Conservation (phyloP, 2,113 vertebrate species). For the Vicugna pacos region DNA sequence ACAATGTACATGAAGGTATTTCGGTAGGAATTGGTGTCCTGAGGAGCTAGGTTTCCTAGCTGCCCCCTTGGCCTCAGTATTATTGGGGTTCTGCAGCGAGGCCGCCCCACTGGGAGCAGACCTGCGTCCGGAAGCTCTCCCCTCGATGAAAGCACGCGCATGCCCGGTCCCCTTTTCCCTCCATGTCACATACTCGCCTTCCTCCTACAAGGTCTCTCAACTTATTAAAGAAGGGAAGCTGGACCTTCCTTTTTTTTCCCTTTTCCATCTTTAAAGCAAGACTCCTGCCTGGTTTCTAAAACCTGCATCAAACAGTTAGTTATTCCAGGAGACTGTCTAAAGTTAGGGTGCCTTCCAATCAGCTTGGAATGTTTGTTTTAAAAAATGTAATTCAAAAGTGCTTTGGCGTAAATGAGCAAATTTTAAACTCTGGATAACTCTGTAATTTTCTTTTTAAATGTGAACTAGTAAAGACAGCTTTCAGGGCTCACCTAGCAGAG, state of each 20-base stretch:
- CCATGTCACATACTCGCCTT: neutral
- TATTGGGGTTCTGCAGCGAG: constrained; percentile 29
- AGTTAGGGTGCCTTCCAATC: constrained; percentile 66
- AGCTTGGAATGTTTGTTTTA: constrained; percentile 75
- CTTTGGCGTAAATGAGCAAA: constrained; percentile 82
- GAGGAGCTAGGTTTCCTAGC: constrained; percentile 65
- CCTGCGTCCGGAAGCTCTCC: constrained; percentile 30
- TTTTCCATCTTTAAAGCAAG: constrained; percentile 60
- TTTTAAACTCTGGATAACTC: constrained; percentile 66
- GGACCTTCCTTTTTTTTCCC: constrained; percentile 59
- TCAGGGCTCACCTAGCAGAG: constrained; percentile 66
- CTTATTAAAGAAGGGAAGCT: constrained; percentile 20
- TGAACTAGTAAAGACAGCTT: constrained; percentile 69
- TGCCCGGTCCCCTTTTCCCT: neutral
- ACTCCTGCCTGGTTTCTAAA: constrained; percentile 69
- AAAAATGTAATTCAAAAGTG: constrained; percentile 76
- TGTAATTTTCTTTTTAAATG: constrained; percentile 67
- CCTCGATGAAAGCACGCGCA: neutral
- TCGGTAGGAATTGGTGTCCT: constrained; percentile 70
- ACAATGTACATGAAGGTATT: constrained; percentile 53
- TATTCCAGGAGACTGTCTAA: constrained; percentile 69
- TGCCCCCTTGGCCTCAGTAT: neutral
- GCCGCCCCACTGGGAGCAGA: constrained; percentile 1
- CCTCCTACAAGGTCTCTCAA: constrained; percentile 18
- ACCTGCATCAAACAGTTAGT: constrained; percentile 67